Percentiles rank a stretch among this genome's conserved stretches.
Evolutionary conservation across 2,888 invertebrate species (phyloP).

Genomic region (Agrochola lychnidis): DNA sequence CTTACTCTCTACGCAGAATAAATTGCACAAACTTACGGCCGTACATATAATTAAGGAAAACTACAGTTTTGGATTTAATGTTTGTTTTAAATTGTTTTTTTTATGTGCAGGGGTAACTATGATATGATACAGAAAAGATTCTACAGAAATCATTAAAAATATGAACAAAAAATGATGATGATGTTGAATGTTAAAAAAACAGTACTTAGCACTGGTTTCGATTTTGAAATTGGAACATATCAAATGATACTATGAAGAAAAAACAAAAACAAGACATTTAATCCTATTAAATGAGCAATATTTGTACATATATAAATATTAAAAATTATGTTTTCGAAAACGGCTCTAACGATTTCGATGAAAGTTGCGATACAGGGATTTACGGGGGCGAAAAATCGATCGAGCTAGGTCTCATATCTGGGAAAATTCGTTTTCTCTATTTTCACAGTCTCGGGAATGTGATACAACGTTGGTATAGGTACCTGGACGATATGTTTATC

Average conservation of each 20-base stretch:
- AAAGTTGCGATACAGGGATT: no score
- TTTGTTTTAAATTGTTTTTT: conserved; percentile 16
- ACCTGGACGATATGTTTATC: no score
- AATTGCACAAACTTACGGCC: conserved; percentile 46
- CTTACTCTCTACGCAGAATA: conserved; percentile 50
- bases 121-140: not conserved
- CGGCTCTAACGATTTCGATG: no score
- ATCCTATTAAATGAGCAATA: not conserved
- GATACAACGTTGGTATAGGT: no score
- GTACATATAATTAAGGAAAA: conserved; percentile 52
- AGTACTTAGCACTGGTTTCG: not conserved
- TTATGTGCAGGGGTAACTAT: not conserved
- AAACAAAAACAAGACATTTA: conserved; percentile 14
- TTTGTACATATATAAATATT: no score
- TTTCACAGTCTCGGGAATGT: no score
- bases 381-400: no score
- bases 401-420: no score
- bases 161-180: no score
- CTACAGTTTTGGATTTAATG: conserved; percentile 34
- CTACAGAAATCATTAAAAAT: not conserved
- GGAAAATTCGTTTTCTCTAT: no score
- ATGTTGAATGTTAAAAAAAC: not conserved
- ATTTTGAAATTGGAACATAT: conserved; percentile 8
- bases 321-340: no score
- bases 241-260: not conserved